Evolutionary conservation across 1,140 invertebrate species (phyloP).

Genomic region (Drosophila pachea): DNA sequence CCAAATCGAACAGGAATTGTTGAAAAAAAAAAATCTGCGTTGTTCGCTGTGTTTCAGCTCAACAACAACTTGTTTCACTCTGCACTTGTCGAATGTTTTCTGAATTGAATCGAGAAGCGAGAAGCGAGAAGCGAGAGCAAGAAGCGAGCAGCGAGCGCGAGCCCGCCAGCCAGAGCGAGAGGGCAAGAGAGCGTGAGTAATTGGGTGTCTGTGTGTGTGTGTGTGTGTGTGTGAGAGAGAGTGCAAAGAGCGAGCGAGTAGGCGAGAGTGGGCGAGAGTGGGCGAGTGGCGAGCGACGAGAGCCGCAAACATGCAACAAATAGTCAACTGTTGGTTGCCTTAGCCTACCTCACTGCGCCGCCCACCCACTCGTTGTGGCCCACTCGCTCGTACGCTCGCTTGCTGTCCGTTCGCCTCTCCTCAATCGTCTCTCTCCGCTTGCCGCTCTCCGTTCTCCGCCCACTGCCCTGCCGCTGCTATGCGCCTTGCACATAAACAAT

Average conservation of each 20-base stretch:
- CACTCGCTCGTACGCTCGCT: slow-evolving; percentile 13
- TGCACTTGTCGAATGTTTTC: slow-evolving; percentile 77
- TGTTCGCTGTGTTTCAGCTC: slow-evolving; percentile 72
- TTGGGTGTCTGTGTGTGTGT: too few species aligned
- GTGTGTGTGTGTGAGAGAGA: too few species aligned
- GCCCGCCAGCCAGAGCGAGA: slow-evolving; percentile 7
- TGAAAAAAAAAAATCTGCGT: slow-evolving; percentile 48
- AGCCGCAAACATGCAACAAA: slow-evolving; percentile 68
- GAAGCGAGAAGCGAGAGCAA: too few species aligned
- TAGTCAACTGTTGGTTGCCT: slow-evolving; percentile 76
- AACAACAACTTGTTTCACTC: slow-evolving; percentile 77
- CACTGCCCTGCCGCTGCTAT: background rate
- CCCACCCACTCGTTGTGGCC: slow-evolving; percentile 4
- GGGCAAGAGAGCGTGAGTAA: slow-evolving; percentile 14
- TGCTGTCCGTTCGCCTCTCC: too few species aligned
- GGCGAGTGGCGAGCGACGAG: slow-evolving; percentile 31
- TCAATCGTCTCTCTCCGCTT: background rate
- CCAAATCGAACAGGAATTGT: slow-evolving; percentile 22
- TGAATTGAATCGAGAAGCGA: too few species aligned
- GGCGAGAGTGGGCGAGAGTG: slow-evolving; percentile 4
- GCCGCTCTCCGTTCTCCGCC: background rate
- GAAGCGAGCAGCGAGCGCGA: slow-evolving; percentile 5
- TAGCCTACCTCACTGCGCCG: slow-evolving; percentile 71
- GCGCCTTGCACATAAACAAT: slow-evolving; percentile 71
- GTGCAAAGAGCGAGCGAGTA: too few species aligned